Conservation (phyloP, 2,888 invertebrate species). For the Carpatolechia fugitivella region DNA sequence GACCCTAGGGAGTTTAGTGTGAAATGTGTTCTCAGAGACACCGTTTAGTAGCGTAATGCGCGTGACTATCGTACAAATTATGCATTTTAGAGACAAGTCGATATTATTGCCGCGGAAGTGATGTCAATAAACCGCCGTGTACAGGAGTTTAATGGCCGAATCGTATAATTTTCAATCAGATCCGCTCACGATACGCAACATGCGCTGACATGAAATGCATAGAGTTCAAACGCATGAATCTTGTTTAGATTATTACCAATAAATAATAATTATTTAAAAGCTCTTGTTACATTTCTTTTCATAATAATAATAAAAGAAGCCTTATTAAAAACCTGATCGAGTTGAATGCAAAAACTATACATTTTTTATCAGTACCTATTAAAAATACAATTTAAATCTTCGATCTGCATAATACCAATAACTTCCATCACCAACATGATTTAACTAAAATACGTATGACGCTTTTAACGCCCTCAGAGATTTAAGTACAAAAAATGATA, state of each 20-base stretch:
- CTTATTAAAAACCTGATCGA: too few species aligned
- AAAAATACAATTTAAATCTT: too few species aligned
- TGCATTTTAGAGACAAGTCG: conserved; percentile 75
- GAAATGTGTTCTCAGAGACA: conserved; percentile 77
- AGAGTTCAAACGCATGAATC: too few species aligned
- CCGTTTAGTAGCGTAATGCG: conserved; percentile 76
- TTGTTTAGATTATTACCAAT: too few species aligned
- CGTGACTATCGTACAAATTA: conserved; percentile 77
- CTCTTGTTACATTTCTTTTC: too few species aligned
- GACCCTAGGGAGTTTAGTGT: conserved; percentile 71
- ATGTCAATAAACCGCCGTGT: conserved; percentile 76
- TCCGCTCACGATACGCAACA: conserved; percentile 59
- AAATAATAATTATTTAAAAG: too few species aligned
- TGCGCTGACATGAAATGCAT: conserved; percentile 28
- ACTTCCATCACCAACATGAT: not conserved
- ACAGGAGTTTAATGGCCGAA: conserved; percentile 67
- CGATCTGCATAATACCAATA: not conserved
- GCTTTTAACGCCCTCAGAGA: conserved; percentile 52
- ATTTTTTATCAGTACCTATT: too few species aligned
- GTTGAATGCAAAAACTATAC: too few species aligned
- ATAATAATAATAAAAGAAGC: too few species aligned
- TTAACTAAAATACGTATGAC: conserved; percentile 27
- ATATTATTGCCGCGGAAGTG: conserved; percentile 76
- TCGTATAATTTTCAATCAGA: conserved; percentile 69
- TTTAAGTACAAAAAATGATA: conserved; percentile 70